Conservation (phyloP, 2,113 vertebrate genomes). For the Pedetes capensis region DNA sequence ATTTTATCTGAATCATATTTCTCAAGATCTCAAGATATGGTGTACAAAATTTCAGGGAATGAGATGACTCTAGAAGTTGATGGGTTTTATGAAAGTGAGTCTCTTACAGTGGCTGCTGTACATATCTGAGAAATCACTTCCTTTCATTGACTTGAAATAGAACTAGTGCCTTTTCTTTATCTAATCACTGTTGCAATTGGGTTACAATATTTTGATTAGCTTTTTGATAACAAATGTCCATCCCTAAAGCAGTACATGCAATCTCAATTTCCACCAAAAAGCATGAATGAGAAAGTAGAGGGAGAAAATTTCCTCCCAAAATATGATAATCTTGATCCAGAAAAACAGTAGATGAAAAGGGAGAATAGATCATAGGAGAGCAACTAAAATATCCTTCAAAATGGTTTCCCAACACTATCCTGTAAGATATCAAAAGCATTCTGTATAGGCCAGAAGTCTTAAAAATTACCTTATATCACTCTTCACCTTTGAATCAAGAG, state of each 20-base stretch:
- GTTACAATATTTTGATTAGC: background rate
- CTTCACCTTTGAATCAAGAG: background rate
- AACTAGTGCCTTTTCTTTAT: background rate
- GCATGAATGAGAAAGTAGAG: background rate
- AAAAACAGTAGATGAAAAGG: background rate
- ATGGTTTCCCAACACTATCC: background rate
- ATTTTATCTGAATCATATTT: background rate
- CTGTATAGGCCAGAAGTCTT: background rate
- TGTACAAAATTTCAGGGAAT: background rate
- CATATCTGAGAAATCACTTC: background rate
- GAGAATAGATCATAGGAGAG: background rate
- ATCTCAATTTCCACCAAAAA: background rate
- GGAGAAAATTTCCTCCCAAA: background rate
- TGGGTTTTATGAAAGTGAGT: background rate
- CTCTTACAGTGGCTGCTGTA: background rate
- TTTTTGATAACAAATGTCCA: background rate
- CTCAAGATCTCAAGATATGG: background rate
- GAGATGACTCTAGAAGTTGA: background rate
- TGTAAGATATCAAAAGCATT: background rate
- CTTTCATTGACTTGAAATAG: background rate
- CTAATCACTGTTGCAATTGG: background rate
- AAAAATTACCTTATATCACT: background rate
- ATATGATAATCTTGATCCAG: background rate
- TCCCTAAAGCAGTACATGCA: background rate
- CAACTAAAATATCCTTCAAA: background rate